Percentiles rank a stretch among this genome's conserved stretches.
Evolutionary conservation across 2,113 vertebrate genomes (phyloP).

Genomic region (Erythrocercus mccallii): DNA sequence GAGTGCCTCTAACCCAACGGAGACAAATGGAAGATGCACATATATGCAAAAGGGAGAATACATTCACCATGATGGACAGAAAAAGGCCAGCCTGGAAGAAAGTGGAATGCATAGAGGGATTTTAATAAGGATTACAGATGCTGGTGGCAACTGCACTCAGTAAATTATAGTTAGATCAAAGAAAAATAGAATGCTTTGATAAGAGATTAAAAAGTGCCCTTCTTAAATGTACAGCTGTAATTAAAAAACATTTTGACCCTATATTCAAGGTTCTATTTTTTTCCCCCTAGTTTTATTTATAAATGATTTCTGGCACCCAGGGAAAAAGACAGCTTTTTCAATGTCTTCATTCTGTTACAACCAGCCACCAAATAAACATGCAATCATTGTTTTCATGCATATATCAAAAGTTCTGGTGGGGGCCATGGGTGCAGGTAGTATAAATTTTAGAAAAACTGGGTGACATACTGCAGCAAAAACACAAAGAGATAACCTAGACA

Average conservation of each 20-base stretch:
- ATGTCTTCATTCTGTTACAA: neutral
- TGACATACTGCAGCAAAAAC: neutral
- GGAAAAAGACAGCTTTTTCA: neutral
- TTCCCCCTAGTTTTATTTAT: neutral
- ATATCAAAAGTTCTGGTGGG: neutral
- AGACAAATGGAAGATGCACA: neutral
- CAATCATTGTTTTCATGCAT: neutral
- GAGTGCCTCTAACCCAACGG: neutral
- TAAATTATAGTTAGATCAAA: constrained; percentile 44
- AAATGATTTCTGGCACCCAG: neutral
- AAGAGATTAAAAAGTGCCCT: constrained; percentile 14
- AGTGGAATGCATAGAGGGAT: constrained; percentile 4
- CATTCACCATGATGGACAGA: neutral
- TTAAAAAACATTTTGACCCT: neutral
- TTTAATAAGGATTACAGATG: constrained; percentile 34
- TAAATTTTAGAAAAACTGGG: neutral
- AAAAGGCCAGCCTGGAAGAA: neutral
- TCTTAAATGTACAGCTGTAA: neutral
- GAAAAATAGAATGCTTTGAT: constrained; percentile 30
- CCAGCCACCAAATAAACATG: neutral
- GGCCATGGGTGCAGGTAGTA: neutral
- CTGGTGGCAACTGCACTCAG: neutral
- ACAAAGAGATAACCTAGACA: neutral
- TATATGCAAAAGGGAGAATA: neutral
- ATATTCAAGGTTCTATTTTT: neutral